Base-by-base conservation (phyloP, 2,113 vertebrate genomes). In the Tyto alba region DNA sequence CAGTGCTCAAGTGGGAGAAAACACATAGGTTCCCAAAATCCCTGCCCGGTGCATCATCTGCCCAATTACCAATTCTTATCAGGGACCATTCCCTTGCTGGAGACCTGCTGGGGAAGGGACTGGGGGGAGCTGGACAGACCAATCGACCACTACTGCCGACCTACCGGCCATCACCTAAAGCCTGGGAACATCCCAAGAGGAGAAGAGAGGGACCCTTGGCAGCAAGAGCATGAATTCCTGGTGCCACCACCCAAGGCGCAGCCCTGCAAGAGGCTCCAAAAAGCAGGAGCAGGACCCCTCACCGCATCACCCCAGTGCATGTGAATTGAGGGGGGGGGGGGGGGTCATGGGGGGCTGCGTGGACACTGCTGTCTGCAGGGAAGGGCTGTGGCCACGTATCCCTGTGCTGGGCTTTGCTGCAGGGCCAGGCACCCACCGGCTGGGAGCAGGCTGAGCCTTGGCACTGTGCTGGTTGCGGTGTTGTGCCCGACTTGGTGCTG, bases 371-470 rank as follows among this genome's bases (percentile, higher is more conserved):
- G 16, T 17, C 29, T 5, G 22, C 56, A 20, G 18, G 13, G 53
- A 67, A 25, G 13, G 38, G 34, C 34, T 2, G 0, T 10, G 10
- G 34, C 13, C 4, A 47, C 0, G 0, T 11, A 5, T 14, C 18
- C 21, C 38, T 6, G 4, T 52, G 25, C 36, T 0, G 6, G 34
- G 21, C 26, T 92, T 40, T 53, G 62, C 50, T 60, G 18, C 0
- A 2, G 23, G 38, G 47, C 19, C 48, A 40, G 55, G 8, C 0
- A 1, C 43, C 30, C 27, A n/a, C 22, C 0, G 1, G n/a, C 34
- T 41, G n/a, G 34, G 41, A 81, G 34, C 36, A 41, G 62, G 53
- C 47, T 71, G 75, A 88, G 59, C 66, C 52, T 47, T 15, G 19
- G 53, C 3, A 0, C 10, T 10, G 25, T 47, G 57, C 64, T 38